A percentile compares a stretch with the other conserved stretches of the same genome.
These are phyloP conservation scores for Rhinichthys osculus DNA, from an alignment of 2,797 vertebrate species.

Conservation along the genomic window DNA sequence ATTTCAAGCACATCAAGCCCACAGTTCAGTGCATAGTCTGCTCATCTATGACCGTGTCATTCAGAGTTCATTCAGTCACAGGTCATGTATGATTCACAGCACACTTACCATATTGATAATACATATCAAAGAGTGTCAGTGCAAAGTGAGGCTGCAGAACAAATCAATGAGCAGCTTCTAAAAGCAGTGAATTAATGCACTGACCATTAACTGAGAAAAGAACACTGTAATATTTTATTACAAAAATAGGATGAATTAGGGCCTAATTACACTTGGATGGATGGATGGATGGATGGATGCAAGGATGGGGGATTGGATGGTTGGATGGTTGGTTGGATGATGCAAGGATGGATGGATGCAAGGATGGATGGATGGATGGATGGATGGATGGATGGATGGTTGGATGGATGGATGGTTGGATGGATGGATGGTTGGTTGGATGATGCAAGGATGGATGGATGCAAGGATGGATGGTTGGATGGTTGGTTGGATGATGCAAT, in stretches of 20 bases:
- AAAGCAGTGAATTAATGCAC: neutral
- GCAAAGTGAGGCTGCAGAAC: neutral
- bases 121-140: neutral
- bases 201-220: neutral
- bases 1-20: too few species aligned
- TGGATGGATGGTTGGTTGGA: too few species aligned
- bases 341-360: too few species aligned
- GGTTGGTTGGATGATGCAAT: too few species aligned
- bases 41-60: constrained; percentile 1
- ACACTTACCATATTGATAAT: neutral
- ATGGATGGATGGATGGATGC: too few species aligned
- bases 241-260: neutral
- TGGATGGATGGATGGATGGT: too few species aligned
- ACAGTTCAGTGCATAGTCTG: neutral
- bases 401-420: accelerated
- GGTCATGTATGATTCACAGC: neutral
- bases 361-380: too few species aligned
- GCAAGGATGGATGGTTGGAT: too few species aligned
- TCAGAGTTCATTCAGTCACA: constrained; percentile 2
- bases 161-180: neutral
- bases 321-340: too few species aligned
- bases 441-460: too few species aligned
- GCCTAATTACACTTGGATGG: neutral
- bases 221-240: neutral
- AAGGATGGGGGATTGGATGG: too few species aligned